Percentiles rank a stretch among this genome's conserved stretches.
Evolutionary conservation across 2,113 vertebrate genomes (phyloP).

Genomic region (Perognathus longimembris): DNA sequence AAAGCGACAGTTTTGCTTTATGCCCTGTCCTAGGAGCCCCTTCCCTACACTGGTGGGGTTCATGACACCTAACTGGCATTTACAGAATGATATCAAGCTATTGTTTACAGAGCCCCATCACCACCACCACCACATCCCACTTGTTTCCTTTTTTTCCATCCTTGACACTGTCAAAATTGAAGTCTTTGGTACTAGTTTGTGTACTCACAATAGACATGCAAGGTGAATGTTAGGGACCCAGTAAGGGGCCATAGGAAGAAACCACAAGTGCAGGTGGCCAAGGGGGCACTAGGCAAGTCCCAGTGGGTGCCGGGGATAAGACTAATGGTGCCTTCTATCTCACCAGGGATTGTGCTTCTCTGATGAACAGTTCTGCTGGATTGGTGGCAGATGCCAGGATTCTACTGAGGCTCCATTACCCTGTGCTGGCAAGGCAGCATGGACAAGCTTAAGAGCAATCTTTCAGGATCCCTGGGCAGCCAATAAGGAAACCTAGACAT

Average conservation of each 20-base stretch:
- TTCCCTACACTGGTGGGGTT: background rate
- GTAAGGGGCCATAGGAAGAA: background rate
- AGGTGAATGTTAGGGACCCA: background rate
- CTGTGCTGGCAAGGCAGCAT: fast-evolving
- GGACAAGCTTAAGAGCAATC: background rate
- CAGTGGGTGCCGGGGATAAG: too few species aligned
- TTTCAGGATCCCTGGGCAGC: background rate
- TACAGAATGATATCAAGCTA: background rate
- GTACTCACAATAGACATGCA: background rate
- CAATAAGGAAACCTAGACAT: background rate
- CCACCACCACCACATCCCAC: too few species aligned
- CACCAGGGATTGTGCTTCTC: background rate
- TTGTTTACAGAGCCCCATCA: background rate
- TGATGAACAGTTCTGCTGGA: background rate
- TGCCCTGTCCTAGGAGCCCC: background rate
- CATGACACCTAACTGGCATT: too few species aligned
- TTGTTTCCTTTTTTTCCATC: background rate
- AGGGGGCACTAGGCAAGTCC: background rate
- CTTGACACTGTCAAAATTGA: too few species aligned
- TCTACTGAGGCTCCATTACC: background rate
- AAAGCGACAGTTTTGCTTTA: too few species aligned
- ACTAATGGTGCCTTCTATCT: background rate
- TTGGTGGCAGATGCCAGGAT: background rate
- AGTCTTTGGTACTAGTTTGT: too few species aligned
- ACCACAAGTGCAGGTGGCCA: too few species aligned